phyloP scores from a whole-genome alignment of 2,113 vertebrate genomes.

The Protomyctophum bolini region DNA sequence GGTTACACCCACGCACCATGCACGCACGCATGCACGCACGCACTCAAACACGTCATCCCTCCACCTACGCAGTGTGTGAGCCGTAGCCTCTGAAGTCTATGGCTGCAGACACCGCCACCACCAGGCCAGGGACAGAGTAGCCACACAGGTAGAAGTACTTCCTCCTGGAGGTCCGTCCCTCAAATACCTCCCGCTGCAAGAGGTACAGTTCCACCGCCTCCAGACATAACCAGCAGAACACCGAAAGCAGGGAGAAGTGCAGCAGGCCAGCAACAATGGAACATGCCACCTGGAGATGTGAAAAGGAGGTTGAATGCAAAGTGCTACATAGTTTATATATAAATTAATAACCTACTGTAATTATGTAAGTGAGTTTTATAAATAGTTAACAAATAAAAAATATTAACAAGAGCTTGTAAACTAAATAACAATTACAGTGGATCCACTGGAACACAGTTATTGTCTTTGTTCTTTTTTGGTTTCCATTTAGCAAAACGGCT shows the following conservation, averaged over 20 bases:
- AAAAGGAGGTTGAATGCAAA: not conserved
- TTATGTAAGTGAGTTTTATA: too few relatives aligned
- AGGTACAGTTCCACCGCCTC: slow-evolving; percentile 91
- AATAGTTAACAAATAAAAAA: too few relatives aligned
- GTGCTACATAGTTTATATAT: not conserved
- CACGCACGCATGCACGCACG: slow-evolving; percentile 1
- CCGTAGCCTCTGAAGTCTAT: slow-evolving; percentile 93
- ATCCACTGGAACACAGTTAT: too few relatives aligned
- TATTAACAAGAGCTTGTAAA: too few relatives aligned
- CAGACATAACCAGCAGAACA: slow-evolving; percentile 94
- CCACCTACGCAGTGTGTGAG: slow-evolving; percentile 85
- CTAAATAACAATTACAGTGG: too few relatives aligned
- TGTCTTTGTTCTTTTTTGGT: too few relatives aligned
- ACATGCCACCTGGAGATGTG: slow-evolving; percentile 82
- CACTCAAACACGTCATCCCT: slow-evolving; percentile 9
- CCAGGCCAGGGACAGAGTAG: slow-evolving; percentile 89
- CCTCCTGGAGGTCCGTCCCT: slow-evolving; percentile 87
- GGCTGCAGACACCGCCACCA: slow-evolving; percentile 90
- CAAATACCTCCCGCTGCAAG: slow-evolving; percentile 90
- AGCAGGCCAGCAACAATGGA: slow-evolving; percentile 88
- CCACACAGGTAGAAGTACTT: slow-evolving; percentile 92
- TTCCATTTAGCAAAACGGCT: too few relatives aligned
- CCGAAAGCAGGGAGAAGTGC: slow-evolving; percentile 90
- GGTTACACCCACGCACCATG: not conserved
- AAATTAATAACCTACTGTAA: too few relatives aligned